These are phyloP conservation scores for Psittacara wagleri DNA, from an alignment of 2,113 vertebrate genomes.

Conservation along the genomic window DNA sequence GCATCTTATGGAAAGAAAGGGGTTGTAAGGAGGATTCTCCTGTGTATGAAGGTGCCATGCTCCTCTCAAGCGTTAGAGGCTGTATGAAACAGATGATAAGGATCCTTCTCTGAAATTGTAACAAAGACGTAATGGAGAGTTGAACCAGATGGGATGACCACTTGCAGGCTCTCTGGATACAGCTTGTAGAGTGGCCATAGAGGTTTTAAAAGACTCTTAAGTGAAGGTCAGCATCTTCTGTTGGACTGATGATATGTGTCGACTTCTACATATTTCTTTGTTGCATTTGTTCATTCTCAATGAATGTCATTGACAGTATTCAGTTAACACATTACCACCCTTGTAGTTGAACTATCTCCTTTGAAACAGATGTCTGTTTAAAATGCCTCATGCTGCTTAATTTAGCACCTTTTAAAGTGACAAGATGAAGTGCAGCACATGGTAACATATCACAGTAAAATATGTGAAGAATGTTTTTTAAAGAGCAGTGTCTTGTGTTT, in stretches of 20 bases:
- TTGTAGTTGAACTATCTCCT: background rate
- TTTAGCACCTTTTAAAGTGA: slow-evolving; percentile 34
- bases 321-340: background rate
- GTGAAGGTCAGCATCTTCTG: background rate
- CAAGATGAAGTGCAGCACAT: background rate
- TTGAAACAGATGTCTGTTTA: slow-evolving; percentile 21
- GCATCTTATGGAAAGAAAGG: background rate
- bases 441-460: background rate
- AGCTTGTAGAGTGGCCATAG: background rate
- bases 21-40: background rate
- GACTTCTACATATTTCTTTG: background rate
- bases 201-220: background rate
- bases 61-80: background rate
- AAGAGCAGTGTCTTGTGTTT: background rate
- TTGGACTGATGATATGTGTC: background rate
- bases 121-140: background rate
- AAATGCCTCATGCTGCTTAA: slow-evolving; percentile 6
- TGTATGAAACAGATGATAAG: background rate
- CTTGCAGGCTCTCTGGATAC: background rate
- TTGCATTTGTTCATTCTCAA: background rate
- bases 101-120: background rate
- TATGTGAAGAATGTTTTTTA: background rate
- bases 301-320: background rate
- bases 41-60: background rate
- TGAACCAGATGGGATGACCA: background rate